Base-by-base conservation (phyloP, 2,113 vertebrate genomes). In the Urocynchramus pylzowi region DNA sequence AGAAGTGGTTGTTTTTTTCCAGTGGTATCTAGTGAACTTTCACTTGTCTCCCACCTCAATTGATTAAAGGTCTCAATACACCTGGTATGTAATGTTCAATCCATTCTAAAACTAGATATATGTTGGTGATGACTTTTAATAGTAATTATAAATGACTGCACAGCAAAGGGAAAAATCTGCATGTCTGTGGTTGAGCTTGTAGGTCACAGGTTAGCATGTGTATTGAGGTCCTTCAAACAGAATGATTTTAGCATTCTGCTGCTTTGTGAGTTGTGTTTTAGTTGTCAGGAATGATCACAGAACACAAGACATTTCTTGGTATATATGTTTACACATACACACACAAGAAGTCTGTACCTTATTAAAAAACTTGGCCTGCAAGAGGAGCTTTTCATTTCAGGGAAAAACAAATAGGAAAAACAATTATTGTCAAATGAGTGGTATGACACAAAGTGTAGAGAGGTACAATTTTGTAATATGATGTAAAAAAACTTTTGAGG, bases 91-190 rank as follows among this genome's bases (percentile, higher is more conserved):
- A 44, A 8, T 53, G 14, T 21, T 89, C 16, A 57, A 8, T 49
- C 8, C 6, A 21, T 75, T 70, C 6, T n/a, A 73, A 35, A 73
- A 50, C 3, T 54, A 13, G 35, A 30, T 39, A 1, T 33, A 9
- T 35, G 4, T 17, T 70, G 5, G 21, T 21, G 35, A 9, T 57
- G 6, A 9, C 4, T 81, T 81, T 65, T 45, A 45, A 37, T 44
- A 68, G 8, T 12, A 28, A 63, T 45, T 11, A 7, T 30, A 35
- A 67, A n/a, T 69, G 21, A 23, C 19, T 37, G 2, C 3, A 4
- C 22, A 73, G 26, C 1, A 1, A 64, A 42, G 41, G 3, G 39
- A 74, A 59, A 24, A 16, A n/a, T 17, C 28, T 6, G 0, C 1
- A 6, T 52, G 2, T 35, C 2, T 0, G 3, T 42, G 8, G 30